Evolutionary conservation across 2,113 vertebrate species (phyloP), one percentile per base, ranked within the genome.

Genomic region (Cyprinodon tularosa): DNA sequence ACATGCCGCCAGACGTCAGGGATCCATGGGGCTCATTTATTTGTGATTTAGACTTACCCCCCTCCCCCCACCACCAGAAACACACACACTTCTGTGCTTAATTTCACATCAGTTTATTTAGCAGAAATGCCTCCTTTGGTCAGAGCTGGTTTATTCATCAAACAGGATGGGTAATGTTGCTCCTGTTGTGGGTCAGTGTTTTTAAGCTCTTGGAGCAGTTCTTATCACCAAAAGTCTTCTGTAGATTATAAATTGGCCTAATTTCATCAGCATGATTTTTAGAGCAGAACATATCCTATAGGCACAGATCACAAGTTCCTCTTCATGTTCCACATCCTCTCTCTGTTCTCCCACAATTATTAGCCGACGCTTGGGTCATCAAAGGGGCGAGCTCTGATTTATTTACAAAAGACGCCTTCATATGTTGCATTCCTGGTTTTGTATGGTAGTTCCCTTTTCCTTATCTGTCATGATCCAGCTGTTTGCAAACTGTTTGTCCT

Each of bases 221-320:
- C 60, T 39, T 63, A 59, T 68, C 15, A 4, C n/a, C 66, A 36
- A 29, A 13, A 39, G 8, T 59, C 62, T 71, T 57, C 42, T 20
- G 36, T 48, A 66, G 64, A 76, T 68, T 53, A 61, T 62, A 38
- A 44, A 1, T 47, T 45, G 48, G 73, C 38, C 50, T 40, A 53
- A 42, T 57, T 82, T 1, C 14, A 48, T 29, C 14, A 4, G 1
- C 39, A 6, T 53, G 36, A 8, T 62, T 79, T 68, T 70, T 48
- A 57, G 44, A 15, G 0, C 36, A 62, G 77, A 71, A 70, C 38
- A 86, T 89, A 76, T 84, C 77, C 82, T 77, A 81, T 75, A 76
- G 84, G 80, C 72, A 73, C 57, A 69, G 66, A 85, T 88, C 81
- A 88, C 81, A 86, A 76, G 89, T 70, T 65, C 1, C 17, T 78